Conservation (phyloP, 2,797 vertebrate species). For the Phrynocephalus guinanensis region DNA sequence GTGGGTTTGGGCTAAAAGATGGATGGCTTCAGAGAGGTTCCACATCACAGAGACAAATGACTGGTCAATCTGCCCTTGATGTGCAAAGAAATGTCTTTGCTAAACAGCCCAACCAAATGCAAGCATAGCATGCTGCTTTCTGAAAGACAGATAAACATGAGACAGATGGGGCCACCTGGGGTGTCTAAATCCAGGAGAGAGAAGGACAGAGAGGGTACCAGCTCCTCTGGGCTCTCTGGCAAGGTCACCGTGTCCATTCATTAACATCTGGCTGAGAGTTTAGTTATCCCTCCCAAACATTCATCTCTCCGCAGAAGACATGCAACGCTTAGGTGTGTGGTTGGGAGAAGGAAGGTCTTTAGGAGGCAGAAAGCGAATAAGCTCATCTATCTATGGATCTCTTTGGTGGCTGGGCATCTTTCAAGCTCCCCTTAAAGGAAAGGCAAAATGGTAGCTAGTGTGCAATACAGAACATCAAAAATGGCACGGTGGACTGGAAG, state of each 20-base stretch:
- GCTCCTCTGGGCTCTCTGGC: constrained; percentile 62
- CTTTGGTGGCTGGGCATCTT: constrained; percentile 71
- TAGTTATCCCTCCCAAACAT: constrained; percentile 60
- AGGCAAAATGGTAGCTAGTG: constrained; percentile 54
- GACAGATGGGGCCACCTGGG: constrained; percentile 67
- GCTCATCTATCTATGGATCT: constrained; percentile 79
- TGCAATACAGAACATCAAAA: constrained; percentile 65
- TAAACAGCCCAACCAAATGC: constrained; percentile 74
- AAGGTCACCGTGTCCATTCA: constrained; percentile 74
- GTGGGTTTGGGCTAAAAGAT: constrained; percentile 75
- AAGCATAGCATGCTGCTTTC: constrained; percentile 65
- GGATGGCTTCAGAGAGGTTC: constrained; percentile 81
- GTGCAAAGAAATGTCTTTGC: constrained; percentile 80
- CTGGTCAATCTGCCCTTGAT: constrained; percentile 79
- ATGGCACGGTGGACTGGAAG: constrained; percentile 53
- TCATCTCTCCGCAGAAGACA: constrained; percentile 72
- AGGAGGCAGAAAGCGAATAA: constrained; percentile 74
- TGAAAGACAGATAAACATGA: constrained; percentile 74
- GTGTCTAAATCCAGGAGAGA: constrained; percentile 58
- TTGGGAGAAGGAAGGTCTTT: constrained; percentile 51
- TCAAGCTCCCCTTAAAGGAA: constrained; percentile 58
- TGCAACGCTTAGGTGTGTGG: constrained; percentile 47
- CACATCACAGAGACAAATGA: constrained; percentile 81
- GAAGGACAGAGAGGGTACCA: constrained; percentile 72
- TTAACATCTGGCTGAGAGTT: constrained; percentile 78